Evolutionary conservation across 2,888 invertebrate genomes (phyloP), one percentile per base, ranked within the genome.

Genomic region (Chydorus sphaericus): DNA sequence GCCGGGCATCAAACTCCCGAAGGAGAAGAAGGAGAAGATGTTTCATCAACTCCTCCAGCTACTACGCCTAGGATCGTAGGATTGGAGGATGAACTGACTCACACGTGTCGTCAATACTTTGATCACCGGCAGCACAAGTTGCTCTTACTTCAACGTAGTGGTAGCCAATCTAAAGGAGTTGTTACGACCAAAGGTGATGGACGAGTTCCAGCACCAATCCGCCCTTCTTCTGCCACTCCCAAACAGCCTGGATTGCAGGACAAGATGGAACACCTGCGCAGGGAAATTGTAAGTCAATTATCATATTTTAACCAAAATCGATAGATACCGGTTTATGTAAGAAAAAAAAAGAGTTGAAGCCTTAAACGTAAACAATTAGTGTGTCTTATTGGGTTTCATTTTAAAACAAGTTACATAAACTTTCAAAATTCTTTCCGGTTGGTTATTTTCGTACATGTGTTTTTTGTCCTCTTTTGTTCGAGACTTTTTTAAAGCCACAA

Each of bases 211-310:
- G 26, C 44, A 28, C 44, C 44, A 28, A 28, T 26, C 23, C 26
- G 26, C 14, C 26, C 44, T 28, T 23, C 44, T 5, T 23, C 44
- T 20, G 26, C 23, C 26, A 44, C 23, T 26, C 28, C 44, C 10
- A 23, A 23, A 23, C 14, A 26, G 26, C 44, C 44, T 28, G 44
- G 44, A n/a, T 28, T 44, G 26, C 23, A 44, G 26, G 44, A 23
- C 44, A 44, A 44, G 44, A 44, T 44, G 44, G 44, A 44, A 28
- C 44, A 44, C 44, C 44, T 44, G 44, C 44, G 44, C 44, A 44
- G 14, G 44, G 44, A 44, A 44, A 44, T 44, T 28, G 44, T 44
- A 44, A 44, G 44, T 39, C 39, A 18, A 18, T 6, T 16, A 7
- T 39, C n/a, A n/a, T n/a, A n/a, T n/a, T n/a, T n/a, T n/a, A n/a